Evolutionary conservation across 2,888 invertebrate genomes (phyloP).

Genomic region (Dynastes maya): DNA sequence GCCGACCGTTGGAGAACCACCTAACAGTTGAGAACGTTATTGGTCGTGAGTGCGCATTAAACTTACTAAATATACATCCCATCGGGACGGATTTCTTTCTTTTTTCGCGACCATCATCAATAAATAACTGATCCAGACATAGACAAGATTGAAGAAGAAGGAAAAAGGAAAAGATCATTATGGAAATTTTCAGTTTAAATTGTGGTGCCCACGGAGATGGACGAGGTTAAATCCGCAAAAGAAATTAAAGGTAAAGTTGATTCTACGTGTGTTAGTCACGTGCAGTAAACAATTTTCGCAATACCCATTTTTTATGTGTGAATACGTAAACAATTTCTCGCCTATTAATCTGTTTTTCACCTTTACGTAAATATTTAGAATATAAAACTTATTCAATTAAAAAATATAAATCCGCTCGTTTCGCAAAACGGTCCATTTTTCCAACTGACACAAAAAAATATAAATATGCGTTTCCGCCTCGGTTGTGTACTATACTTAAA

Average conservation of each 20-base stretch:
- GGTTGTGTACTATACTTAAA: constrained; percentile 39
- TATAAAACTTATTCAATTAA: constrained; percentile 8
- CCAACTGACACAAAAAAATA: constrained; percentile 15
- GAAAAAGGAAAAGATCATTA: constrained; percentile 51
- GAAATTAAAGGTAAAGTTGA: constrained; percentile 51
- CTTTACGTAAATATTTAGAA: constrained; percentile 13
- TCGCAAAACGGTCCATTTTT: constrained; percentile 24
- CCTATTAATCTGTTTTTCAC: not conserved
- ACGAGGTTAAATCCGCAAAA: constrained; percentile 53
- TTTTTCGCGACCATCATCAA: constrained; percentile 31
- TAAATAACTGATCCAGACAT: constrained; percentile 35
- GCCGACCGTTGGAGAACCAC: constrained; percentile 49
- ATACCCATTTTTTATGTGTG: not conserved
- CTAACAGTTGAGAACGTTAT: constrained; percentile 45
- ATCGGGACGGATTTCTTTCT: constrained; percentile 44
- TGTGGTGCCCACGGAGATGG: constrained; percentile 57
- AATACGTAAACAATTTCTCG: not conserved
- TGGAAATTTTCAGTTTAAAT: constrained; percentile 57
- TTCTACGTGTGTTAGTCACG: not conserved
- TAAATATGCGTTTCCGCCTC: constrained; percentile 28
- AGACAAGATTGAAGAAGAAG: constrained; percentile 21
- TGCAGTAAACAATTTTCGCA: not conserved
- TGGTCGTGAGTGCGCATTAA: constrained; percentile 45
- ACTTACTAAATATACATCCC: constrained; percentile 35
- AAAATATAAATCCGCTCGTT: not conserved